phyloP scores from a whole-genome alignment of 2,113 vertebrate genomes.

The Euleptes europaea region DNA sequence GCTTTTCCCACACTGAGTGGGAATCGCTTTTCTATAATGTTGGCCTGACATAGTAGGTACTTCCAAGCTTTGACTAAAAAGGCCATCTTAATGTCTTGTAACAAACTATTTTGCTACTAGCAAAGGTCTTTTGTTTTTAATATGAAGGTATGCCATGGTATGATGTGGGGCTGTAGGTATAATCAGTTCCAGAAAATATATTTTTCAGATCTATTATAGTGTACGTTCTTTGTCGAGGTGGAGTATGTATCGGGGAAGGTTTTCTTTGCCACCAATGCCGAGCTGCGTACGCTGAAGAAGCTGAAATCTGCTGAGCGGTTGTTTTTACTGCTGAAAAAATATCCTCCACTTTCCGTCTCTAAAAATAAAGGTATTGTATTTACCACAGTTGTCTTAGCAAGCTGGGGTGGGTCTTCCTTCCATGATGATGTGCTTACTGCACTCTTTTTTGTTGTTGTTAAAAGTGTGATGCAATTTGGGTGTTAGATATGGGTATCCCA shows the following conservation, averaged over 20 bases:
- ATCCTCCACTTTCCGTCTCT: constrained; percentile 61
- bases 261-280: constrained; percentile 80
- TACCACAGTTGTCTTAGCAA: fast-evolving
- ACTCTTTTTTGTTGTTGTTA: not conserved
- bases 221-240: constrained; percentile 74
- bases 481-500: not conserved
- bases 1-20: no score
- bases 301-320: constrained; percentile 88
- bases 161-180: not conserved
- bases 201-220: constrained; percentile 12
- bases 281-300: constrained; percentile 64
- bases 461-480: not conserved
- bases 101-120: not conserved
- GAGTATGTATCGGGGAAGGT: constrained; percentile 86
- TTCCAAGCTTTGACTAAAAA: no score
- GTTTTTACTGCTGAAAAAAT: constrained; percentile 83
- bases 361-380: constrained; percentile 65
- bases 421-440: no score
- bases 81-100: not conserved
- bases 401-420: fast-evolving
- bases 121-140: not conserved
- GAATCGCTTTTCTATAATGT: no score
- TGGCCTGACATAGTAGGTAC: no score
- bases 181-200: not conserved
- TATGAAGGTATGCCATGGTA: fast-evolving